Percentiles rank a stretch among this genome's conserved stretches.
Conservation (phyloP, 2,797 vertebrate genomes). For the Rhinoraja longicauda region DNA sequence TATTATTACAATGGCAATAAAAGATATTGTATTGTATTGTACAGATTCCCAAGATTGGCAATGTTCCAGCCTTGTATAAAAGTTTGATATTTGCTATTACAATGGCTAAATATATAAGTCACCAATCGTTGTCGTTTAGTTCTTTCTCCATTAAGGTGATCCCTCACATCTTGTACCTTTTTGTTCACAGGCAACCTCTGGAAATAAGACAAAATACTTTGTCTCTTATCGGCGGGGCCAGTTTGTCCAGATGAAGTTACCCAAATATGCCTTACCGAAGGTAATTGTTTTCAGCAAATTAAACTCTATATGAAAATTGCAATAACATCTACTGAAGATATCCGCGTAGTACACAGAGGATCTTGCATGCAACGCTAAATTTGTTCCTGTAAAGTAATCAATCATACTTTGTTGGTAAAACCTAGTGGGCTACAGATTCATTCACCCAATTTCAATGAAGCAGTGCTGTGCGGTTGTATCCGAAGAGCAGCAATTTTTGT, state of each 20-base stretch:
- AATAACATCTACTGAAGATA: not conserved
- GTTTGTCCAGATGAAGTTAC: conserved; percentile 87
- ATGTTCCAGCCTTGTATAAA: not conserved
- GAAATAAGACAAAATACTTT: conserved; percentile 80
- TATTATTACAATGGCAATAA: too few species aligned
- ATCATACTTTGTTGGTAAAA: not conserved
- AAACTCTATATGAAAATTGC: not conserved
- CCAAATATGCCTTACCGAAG: conserved; percentile 87
- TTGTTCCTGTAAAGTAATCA: not conserved
- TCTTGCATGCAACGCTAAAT: not conserved
- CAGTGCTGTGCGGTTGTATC: too few species aligned
- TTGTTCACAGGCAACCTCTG: conserved; percentile 64
- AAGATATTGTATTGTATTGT: too few species aligned
- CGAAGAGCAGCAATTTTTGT: too few species aligned
- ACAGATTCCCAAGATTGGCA: not conserved
- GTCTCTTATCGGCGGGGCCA: conserved; percentile 77
- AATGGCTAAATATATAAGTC: not conserved
- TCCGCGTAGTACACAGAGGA: not conserved
- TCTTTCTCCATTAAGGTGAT: not conserved
- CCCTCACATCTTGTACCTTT: not conserved
- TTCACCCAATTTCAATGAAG: too few species aligned
- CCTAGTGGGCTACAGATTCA: too few species aligned
- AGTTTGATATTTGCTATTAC: not conserved
- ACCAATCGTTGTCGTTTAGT: not conserved
- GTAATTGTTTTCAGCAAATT: conserved; percentile 54